phyloP scores from a whole-genome alignment of 2,113 vertebrate genomes.

The Tichodroma muraria region DNA sequence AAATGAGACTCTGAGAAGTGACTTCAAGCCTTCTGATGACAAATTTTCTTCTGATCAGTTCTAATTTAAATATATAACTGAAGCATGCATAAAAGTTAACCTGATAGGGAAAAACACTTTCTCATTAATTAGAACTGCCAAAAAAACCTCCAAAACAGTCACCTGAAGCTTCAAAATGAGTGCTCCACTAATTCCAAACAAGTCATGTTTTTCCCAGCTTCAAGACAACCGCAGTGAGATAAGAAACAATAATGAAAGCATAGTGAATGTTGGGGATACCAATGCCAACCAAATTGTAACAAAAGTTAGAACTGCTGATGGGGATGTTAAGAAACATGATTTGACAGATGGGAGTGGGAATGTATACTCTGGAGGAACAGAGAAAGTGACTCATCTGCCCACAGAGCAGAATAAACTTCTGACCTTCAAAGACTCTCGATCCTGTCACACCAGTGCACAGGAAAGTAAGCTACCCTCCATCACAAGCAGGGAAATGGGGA shows the following conservation, averaged over 20 bases:
- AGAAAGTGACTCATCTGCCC: not conserved
- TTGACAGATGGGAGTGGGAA: constrained; percentile 49
- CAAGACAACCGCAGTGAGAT: constrained; percentile 61
- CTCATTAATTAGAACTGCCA: not conserved
- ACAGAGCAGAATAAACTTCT: constrained; percentile 45
- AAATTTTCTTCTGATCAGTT: not conserved
- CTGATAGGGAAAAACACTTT: not conserved
- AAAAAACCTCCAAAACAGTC: not conserved
- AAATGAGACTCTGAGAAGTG: constrained; percentile 14
- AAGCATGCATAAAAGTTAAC: constrained; percentile 14
- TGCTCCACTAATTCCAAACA: constrained; percentile 60
- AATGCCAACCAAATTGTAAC: constrained; percentile 75
- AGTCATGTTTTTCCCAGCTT: constrained; percentile 64
- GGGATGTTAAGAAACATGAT: not conserved
- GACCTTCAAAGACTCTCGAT: constrained; percentile 26
- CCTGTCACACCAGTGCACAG: not conserved
- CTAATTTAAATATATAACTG: not conserved
- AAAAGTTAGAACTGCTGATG: not conserved
- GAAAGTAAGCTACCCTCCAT: constrained; percentile 41
- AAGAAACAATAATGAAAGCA: constrained; percentile 71
- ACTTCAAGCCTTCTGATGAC: not conserved
- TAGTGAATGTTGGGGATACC: constrained; percentile 61
- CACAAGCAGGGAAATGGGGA: not conserved
- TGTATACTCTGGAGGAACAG: not conserved
- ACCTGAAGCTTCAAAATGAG: constrained; percentile 66